Evolutionary conservation across 1,140 invertebrate genomes (phyloP), one percentile per base, ranked within the genome.

Genomic region (Hyles vespertilio): DNA sequence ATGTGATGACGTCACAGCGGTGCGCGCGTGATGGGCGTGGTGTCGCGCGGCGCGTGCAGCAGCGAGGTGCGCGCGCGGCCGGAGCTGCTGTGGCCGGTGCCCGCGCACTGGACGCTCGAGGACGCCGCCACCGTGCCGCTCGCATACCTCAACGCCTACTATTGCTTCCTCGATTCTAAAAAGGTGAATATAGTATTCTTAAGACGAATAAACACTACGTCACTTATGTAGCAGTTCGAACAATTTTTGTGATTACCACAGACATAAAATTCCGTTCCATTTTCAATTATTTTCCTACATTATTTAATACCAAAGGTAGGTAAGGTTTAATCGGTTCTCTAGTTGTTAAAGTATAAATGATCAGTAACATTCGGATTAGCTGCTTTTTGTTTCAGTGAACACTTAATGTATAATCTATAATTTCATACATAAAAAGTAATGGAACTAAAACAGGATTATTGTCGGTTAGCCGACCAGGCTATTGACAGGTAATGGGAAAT

Each of bases 121-220:
- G 93, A 96, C 32, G 95, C 95, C 8, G 93, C 94, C 2, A 95
- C 94, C 0, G 90, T 96, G 2, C 95, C 95, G 5, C 47, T 77
- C n/a, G 65, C 74, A 0, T 77, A 77, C 56, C 58, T 59, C 3
- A 60, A 62, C 0, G 72, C 70, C 1, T 65, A 72, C 50, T 74
- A 92, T 91, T 47, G 93, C 91, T 9, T 95, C 5, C 67, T 76
- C 8, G 70, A 67, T 71, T 44, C 22, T n/a, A 3, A 1, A 34
- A 10, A 4, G 9, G 49, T 9, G 1, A 51, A 32, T 51, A 2
- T 12, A 8, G 11, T n/a, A 51, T 51, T 32, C 22, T 9, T 32
- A 22, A 22, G 22, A 22, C 22, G 22, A 22, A 22, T 22, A 22
- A 22, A 22, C 22, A 22, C 22, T 22, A 22, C 22, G 22, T 22